phyloP scores from a whole-genome alignment of 2,113 vertebrate species.

The Microcebus griseorufus region DNA sequence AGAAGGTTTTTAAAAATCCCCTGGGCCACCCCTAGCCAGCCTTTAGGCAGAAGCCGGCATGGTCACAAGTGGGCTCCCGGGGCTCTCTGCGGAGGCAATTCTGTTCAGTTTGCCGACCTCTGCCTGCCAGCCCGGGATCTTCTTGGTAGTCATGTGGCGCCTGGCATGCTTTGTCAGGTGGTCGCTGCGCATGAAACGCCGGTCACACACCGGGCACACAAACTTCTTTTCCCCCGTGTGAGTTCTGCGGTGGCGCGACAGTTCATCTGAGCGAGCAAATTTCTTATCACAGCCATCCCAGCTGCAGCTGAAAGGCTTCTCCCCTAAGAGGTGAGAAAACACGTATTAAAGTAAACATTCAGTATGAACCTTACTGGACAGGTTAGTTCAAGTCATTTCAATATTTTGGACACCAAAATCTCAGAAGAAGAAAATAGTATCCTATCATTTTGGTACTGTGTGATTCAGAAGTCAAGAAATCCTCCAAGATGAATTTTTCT shows the following conservation, averaged over 20 bases:
- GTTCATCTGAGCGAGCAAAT: slow-evolving; percentile 97
- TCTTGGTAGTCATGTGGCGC: slow-evolving; percentile 92
- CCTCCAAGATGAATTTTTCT: neutral
- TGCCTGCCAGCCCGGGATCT: slow-evolving; percentile 90
- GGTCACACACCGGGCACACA: slow-evolving; percentile 92
- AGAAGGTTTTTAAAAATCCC: neutral
- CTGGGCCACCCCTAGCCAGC: fast-evolving
- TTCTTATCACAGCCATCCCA: slow-evolving; percentile 98
- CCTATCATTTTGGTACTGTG: fast-evolving
- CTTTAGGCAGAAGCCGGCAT: slow-evolving; percentile 55
- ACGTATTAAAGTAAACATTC: fast-evolving
- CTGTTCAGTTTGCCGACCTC: slow-evolving; percentile 89
- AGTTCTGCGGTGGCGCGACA: slow-evolving; percentile 96
- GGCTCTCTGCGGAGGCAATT: slow-evolving; percentile 79
- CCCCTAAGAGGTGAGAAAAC: slow-evolving; percentile 85
- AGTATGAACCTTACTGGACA: fast-evolving
- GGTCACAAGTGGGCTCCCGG: slow-evolving; percentile 74
- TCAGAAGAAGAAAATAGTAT: neutral
- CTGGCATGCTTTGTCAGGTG: slow-evolving; percentile 97
- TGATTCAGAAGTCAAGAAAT: neutral
- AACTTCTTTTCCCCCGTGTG: slow-evolving; percentile 99
- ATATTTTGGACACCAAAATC: neutral
- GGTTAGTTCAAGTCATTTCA: fast-evolving
- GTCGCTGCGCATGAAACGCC: slow-evolving; percentile 98
- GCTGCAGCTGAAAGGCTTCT: slow-evolving; percentile 97